phyloP scores from a whole-genome alignment of 2,113 vertebrate species.

The Pandion haliaetus region DNA sequence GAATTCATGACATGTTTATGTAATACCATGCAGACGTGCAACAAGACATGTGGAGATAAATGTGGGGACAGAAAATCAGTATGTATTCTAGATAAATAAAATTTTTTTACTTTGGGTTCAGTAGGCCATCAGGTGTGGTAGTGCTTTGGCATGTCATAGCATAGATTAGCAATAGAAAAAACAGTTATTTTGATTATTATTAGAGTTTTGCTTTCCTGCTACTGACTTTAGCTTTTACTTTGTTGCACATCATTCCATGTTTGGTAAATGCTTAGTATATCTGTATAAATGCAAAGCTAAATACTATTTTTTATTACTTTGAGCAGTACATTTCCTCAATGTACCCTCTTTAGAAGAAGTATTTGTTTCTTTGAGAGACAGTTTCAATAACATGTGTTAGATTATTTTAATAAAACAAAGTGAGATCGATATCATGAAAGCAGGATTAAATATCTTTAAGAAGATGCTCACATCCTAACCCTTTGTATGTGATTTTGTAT shows the following conservation, averaged over 20 bases:
- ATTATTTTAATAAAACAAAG: slow-evolving; percentile 5
- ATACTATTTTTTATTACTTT: not conserved
- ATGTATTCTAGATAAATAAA: not conserved
- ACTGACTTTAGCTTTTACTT: not conserved
- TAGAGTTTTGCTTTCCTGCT: not conserved
- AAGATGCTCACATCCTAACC: not conserved
- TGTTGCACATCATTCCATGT: not conserved
- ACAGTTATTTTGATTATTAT: not conserved
- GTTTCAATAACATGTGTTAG: not conserved
- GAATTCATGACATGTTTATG: not conserved
- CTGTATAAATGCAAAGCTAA: not conserved
- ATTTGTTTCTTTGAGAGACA: not conserved
- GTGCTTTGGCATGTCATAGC: not conserved
- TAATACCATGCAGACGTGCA: not conserved
- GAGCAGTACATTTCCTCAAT: not conserved
- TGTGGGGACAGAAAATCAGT: not conserved
- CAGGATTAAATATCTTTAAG: not conserved
- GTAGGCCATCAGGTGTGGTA: not conserved
- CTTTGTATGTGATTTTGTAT: not conserved
- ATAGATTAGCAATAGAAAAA: not conserved
- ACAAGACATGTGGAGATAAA: not conserved
- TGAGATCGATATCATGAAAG: not conserved
- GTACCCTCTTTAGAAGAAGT: not conserved
- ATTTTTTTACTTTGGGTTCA: not conserved
- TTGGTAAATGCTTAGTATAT: not conserved